Evolutionary conservation across 2,888 invertebrate species (phyloP), one percentile per base, ranked within the genome.

Genomic region (Brenthis ino): DNA sequence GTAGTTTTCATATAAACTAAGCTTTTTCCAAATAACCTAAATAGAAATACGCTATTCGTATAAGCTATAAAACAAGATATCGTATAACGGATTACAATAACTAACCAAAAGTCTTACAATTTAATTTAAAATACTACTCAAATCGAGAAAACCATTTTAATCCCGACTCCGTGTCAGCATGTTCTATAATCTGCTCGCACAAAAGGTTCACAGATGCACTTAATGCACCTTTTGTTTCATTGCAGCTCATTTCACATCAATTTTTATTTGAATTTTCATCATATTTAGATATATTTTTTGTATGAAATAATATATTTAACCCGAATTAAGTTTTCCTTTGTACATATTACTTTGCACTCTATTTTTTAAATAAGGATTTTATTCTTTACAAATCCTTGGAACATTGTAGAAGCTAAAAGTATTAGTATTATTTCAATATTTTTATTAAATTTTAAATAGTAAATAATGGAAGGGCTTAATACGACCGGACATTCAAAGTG

Each of bases 121-220:
- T 67, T 55, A 54, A 67, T 67, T 67, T 67, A 58, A 60, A 60
- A 67, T 67, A 67, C 48, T 58, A 43, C 24, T 61, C 47, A 54
- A 67, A 60, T 54, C 47, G 37, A 67, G 58, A 11, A 54, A 67
- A 51, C 60, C 60, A 54, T 67, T 67, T 60, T 55, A 67, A 53
- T 54, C 50, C 33, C 48, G 66, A 60, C 33, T 69, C 58, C 50
- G 67, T 48, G 67, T 69, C 68, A 70, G 63, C 72, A 53, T 67
- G 64, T 72, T 65, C 72, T 53, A 33, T 69, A 68, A 71, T 71
- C 72, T 56, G 54, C 57, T 16, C 56, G 67, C 67, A 71, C 61
- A 69, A 74, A 28, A 72, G 68, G 65, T 67, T 67, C 53, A 65
- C 72, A 65, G 70, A 70, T 72, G 70, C 72, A 70, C 70, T 70